A percentile compares a stretch with the other conserved stretches of the same genome.
Evolutionary conservation across 2,888 invertebrate species (phyloP).

Genomic region (Anticlea derivata): DNA sequence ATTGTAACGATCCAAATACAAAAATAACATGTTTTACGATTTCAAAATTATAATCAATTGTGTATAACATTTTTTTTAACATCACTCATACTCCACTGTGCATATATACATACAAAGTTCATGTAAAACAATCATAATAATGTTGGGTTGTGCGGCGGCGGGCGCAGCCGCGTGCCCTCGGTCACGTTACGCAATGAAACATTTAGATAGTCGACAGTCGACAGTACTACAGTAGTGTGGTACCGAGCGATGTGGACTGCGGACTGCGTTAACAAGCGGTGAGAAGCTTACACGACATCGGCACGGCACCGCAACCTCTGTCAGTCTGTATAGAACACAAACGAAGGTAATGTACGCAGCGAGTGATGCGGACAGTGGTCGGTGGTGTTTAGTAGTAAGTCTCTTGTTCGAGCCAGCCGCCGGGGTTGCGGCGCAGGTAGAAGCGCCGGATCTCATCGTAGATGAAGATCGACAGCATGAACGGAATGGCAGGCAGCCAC

Average conservation of each 20-base stretch:
- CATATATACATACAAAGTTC: slow-evolving; percentile 79
- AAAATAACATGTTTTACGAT: slow-evolving; percentile 76
- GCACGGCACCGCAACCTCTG: slow-evolving; percentile 70
- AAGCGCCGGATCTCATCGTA: slow-evolving; percentile 99
- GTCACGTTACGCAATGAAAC: slow-evolving; percentile 49
- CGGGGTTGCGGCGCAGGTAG: slow-evolving; percentile 98
- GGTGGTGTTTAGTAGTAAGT: slow-evolving; percentile 94
- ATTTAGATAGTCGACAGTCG: slow-evolving; percentile 12
- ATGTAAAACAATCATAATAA: slow-evolving; percentile 49
- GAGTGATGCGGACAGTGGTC: slow-evolving; percentile 68
- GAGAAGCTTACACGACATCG: slow-evolving; percentile 78
- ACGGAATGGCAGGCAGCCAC: slow-evolving; percentile 99
- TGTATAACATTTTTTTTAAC: slow-evolving; percentile 62
- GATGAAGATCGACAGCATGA: slow-evolving; percentile 99
- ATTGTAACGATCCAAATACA: slow-evolving; percentile 68
- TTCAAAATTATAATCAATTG: slow-evolving; percentile 54
- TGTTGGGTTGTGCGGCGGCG: slow-evolving; percentile 39
- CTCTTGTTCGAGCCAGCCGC: slow-evolving; percentile 99
- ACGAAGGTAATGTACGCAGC: slow-evolving; percentile 72
- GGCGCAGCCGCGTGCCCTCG: slow-evolving; percentile 48
- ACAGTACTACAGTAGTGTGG: not conserved
- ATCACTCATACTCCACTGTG: slow-evolving; percentile 75
- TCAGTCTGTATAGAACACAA: slow-evolving; percentile 76
- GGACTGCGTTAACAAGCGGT: slow-evolving; percentile 73
- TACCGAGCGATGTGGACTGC: slow-evolving; percentile 48